Percentiles rank a stretch among this genome's conserved stretches.
Evolutionary conservation across 2,113 vertebrate genomes (phyloP).

Genomic region (Phodopus roborovskii): DNA sequence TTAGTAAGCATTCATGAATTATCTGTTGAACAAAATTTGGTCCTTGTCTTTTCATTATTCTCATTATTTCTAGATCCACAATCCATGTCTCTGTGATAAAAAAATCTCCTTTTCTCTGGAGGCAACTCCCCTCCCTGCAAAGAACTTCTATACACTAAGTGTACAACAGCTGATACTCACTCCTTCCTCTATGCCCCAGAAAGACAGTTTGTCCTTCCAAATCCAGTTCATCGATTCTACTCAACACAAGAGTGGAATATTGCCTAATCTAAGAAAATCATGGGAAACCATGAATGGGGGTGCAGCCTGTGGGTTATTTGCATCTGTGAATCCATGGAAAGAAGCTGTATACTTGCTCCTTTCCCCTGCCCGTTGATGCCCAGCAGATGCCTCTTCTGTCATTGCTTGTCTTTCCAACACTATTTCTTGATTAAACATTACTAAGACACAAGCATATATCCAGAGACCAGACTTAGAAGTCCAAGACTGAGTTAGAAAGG

Average conservation of each 20-base stretch:
- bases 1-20: constrained; percentile 42
- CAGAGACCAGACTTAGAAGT: not conserved
- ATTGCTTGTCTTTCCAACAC: not conserved
- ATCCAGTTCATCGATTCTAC: not conserved
- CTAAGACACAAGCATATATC: not conserved
- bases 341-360: not conserved
- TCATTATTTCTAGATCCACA: constrained; percentile 26
- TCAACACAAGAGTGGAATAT: not conserved
- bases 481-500: not conserved
- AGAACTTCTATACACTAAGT: not conserved
- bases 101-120: constrained; percentile 39
- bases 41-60: not conserved
- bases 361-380: not conserved
- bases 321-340: not conserved
- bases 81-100: not conserved
- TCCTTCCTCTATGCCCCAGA: not conserved
- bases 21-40: constrained; percentile 15
- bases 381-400: not conserved
- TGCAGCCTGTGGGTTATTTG: not conserved
- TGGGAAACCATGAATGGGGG: not conserved
- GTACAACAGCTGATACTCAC: not conserved
- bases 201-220: not conserved
- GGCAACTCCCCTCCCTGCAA: not conserved
- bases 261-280: not conserved
- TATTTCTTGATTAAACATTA: not conserved